Evolutionary conservation across 2,888 invertebrate genomes (phyloP), one percentile per base, ranked within the genome.

Genomic region (Arge pagana): DNA sequence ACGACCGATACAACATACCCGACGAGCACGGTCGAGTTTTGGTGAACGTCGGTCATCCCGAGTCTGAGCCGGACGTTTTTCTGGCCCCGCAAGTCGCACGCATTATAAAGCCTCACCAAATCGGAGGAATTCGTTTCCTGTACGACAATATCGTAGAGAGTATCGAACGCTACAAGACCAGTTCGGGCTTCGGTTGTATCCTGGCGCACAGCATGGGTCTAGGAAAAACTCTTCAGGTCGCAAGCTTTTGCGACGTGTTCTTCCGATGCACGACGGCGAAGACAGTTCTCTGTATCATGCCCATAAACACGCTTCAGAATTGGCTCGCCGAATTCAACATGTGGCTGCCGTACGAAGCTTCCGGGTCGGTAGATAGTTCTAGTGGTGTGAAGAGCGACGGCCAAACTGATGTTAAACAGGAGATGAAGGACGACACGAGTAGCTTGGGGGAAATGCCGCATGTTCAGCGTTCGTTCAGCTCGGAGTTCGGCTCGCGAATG

Each of bases 141-240:
- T 99, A 93, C 74, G 97, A 98, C 77, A 99, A 98, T 75, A 89
- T 98, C 18, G 90, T 99, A 61, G 98, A 98, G 78, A 96, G 95
- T 15, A 84, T 91, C 36, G 88, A 88, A 55, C 83, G 95, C 61
- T 98, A 89, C 76, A 89, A 90, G 50, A 89, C 85, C 11, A 77
- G 79, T 53, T 77, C 79, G 39, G 97, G 98, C 8, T 96, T 98
- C 76, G 99, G 99, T 10, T 99, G 98, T 75, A 97, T 99, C 65
- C 80, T 99, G 48, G 98, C 98, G 0, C 98, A 99, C 80, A 96
- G 96, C 36, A 99, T 99, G 99, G 99, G 99, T 1, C 82, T 99
- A 21, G 99, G 99, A n/a, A 99, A 99, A 80, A 99, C 98, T 0
- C 81, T 99, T 52, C 94, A 91, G 80, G 90, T 97, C 51, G 92